phyloP scores from a whole-genome alignment of 1,140 invertebrate genomes.

The Magallana gigas region DNA sequence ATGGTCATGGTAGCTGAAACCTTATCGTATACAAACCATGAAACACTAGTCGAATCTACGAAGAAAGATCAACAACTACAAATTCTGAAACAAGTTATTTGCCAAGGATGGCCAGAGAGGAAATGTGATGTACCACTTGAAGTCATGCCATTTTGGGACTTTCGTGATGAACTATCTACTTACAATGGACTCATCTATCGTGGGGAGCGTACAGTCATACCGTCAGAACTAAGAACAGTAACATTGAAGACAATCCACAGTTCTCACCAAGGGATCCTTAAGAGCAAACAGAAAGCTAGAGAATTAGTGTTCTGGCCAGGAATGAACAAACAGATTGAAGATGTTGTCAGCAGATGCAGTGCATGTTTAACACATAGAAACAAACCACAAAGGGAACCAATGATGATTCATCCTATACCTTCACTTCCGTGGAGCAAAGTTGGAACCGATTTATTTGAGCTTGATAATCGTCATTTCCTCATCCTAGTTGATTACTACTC shows the following conservation, averaged over 20 bases:
- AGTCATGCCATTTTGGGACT: slow-evolving; percentile 68
- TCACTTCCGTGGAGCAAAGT: slow-evolving; percentile 48
- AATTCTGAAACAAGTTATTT: slow-evolving; percentile 42
- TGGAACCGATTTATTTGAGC: slow-evolving; percentile 40
- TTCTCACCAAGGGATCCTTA: slow-evolving; percentile 77
- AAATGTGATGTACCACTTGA: slow-evolving; percentile 34
- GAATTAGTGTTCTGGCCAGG: slow-evolving; percentile 78
- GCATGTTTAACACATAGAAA: slow-evolving; percentile 65
- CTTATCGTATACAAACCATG: slow-evolving; percentile 34
- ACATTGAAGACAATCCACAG: slow-evolving; percentile 77
- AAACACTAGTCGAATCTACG: background rate
- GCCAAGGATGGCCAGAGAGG: slow-evolving; percentile 41
- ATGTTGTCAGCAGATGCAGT: slow-evolving; percentile 76
- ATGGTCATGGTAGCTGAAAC: slow-evolving; percentile 35
- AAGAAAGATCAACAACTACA: slow-evolving; percentile 33
- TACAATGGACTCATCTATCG: slow-evolving; percentile 74
- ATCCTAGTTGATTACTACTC: slow-evolving; percentile 47
- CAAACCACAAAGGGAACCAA: slow-evolving; percentile 45
- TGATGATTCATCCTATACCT: slow-evolving; percentile 48
- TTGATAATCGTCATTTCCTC: slow-evolving; percentile 35
- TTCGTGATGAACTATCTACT: slow-evolving; percentile 72
- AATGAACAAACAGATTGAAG: slow-evolving; percentile 79
- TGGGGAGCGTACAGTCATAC: slow-evolving; percentile 71
- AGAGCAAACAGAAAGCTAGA: slow-evolving; percentile 69
- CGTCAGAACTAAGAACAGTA: slow-evolving; percentile 66